phyloP scores from a whole-genome alignment of 2,888 invertebrate species.

The Philhelius pedissequus region DNA sequence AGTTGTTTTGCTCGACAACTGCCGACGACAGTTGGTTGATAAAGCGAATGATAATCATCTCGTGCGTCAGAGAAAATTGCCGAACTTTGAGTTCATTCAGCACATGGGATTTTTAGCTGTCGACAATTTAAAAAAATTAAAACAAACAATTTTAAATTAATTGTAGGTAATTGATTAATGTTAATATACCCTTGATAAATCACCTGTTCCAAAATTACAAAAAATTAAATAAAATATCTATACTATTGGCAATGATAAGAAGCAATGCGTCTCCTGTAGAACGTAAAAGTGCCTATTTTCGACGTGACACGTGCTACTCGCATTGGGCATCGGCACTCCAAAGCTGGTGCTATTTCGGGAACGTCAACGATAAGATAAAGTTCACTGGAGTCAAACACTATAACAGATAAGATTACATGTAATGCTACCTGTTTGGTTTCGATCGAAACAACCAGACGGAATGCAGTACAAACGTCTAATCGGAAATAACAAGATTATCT shows the following conservation, averaged over 20 bases:
- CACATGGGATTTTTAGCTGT: slow-evolving; percentile 22
- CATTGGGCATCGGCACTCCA: too few species aligned
- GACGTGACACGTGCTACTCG: slow-evolving; percentile 46
- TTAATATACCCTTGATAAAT: not conserved
- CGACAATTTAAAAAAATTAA: slow-evolving; percentile 17
- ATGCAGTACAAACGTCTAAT: not conserved
- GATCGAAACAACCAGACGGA: not conserved
- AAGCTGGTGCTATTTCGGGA: slow-evolving; percentile 29
- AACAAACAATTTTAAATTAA: not conserved
- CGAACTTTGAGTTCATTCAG: slow-evolving; percentile 44
- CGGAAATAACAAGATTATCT: not conserved
- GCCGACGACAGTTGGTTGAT: not conserved
- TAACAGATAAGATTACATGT: slow-evolving; percentile 47
- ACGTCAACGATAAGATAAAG: slow-evolving; percentile 56
- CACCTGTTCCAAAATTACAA: not conserved
- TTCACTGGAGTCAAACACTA: slow-evolving; percentile 46
- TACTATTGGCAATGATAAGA: slow-evolving; percentile 18
- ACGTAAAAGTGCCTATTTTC: slow-evolving; percentile 18
- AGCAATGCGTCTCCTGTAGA: not conserved
- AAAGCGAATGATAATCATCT: slow-evolving; percentile 47
- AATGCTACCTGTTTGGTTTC: slow-evolving; percentile 42
- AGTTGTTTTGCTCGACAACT: slow-evolving; percentile 35
- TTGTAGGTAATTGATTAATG: not conserved
- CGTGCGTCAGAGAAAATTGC: slow-evolving; percentile 53
- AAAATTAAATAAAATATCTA: not conserved